phyloP scores from a whole-genome alignment of 1,140 invertebrate species.

The Cydia splendana region DNA sequence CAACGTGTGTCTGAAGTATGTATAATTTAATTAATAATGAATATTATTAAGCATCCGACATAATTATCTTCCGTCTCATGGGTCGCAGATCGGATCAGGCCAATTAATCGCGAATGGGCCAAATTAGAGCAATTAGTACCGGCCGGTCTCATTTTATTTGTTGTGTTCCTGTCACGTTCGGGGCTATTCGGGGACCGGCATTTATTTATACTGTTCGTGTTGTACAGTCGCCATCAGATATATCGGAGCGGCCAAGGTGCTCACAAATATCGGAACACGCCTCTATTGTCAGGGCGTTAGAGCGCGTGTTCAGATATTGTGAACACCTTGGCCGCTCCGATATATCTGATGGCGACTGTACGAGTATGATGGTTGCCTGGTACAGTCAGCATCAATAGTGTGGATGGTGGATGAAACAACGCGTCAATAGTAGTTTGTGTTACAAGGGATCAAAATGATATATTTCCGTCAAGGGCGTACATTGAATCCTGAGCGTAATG shows the following conservation, averaged over 20 bases:
- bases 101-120: constrained; percentile 40
- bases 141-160: background rate
- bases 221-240: constrained; percentile 12
- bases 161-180: background rate
- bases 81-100: constrained; percentile 35
- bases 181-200: background rate
- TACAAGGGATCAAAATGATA: too few relatives aligned
- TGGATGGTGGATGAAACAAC: background rate
- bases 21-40: background rate
- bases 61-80: background rate
- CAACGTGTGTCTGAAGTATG: background rate
- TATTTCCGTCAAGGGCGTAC: too few relatives aligned
- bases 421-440: too few relatives aligned
- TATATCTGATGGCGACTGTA: too few relatives aligned
- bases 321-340: too few relatives aligned
- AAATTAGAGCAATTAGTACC: constrained; percentile 48
- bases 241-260: too few relatives aligned
- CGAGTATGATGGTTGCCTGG: too few relatives aligned
- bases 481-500: too few relatives aligned
- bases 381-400: background rate
- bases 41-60: background rate
- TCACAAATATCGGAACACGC: too few relatives aligned
- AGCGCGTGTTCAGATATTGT: too few relatives aligned
- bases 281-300: too few relatives aligned
- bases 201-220: background rate